phyloP scores from a whole-genome alignment of 2,113 vertebrate species.

The Passer montanus region DNA sequence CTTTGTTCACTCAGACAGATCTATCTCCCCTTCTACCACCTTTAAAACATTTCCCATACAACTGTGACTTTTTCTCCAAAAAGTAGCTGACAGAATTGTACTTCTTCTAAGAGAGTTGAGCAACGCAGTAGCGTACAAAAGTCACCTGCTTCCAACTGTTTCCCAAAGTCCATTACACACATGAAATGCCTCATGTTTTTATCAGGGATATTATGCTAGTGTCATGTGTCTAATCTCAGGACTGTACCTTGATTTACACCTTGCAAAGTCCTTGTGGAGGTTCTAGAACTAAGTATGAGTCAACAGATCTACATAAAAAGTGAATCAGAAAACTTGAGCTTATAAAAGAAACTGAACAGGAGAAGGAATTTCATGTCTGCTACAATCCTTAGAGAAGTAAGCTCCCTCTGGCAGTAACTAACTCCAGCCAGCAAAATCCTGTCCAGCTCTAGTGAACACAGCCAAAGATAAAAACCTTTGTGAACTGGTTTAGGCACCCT shows the following conservation, averaged over 20 bases:
- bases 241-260: not conserved
- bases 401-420: slow-evolving; percentile 10
- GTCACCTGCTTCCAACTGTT: not conserved
- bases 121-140: not conserved
- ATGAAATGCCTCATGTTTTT: not conserved
- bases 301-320: not conserved
- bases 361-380: not conserved
- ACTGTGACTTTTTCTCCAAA: not conserved
- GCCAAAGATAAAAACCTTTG: not conserved
- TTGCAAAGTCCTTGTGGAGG: not conserved
- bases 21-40: not conserved
- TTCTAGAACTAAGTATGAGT: not conserved
- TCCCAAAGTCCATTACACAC: not conserved
- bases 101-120: not conserved
- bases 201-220: not conserved
- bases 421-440: slow-evolving; percentile 32
- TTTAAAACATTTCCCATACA: not conserved
- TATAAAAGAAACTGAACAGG: not conserved
- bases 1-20: not conserved
- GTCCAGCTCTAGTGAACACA: not conserved
- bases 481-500: slow-evolving; percentile 45
- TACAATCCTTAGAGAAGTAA: not conserved
- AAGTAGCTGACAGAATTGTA: not conserved
- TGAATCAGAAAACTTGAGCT: not conserved
- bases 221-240: not conserved